A percentile compares a stretch with the other conserved stretches of the same genome.
Evolutionary conservation across 23 tunicate species (phyloP).

Genomic region (Clavelina lepadiformis): DNA sequence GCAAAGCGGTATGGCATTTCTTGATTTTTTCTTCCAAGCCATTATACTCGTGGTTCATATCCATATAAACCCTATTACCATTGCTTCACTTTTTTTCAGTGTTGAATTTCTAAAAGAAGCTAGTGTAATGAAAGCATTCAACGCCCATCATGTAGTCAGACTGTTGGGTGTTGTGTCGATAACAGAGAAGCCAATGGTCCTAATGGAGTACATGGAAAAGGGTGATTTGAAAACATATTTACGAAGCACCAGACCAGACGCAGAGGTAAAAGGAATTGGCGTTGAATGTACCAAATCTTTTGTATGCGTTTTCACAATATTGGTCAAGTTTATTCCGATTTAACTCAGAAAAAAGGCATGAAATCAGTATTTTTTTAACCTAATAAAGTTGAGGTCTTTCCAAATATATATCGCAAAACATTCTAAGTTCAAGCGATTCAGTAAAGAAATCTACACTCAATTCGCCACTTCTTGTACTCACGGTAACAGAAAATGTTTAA

Average conservation of each 20-base stretch:
- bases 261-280: conserved; percentile 70
- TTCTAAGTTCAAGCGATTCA: too few relatives aligned
- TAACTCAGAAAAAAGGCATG: too few relatives aligned
- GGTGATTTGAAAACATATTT: conserved; percentile 78
- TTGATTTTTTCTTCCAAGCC: conserved; percentile 10
- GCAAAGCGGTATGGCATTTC: too few relatives aligned
- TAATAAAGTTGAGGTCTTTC: too few relatives aligned
- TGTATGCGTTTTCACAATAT: background rate
- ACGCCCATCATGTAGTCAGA: conserved; percentile 74
- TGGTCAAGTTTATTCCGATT: too few relatives aligned
- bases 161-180: conserved; percentile 71
- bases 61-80: background rate
- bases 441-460: too few relatives aligned
- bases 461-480: too few relatives aligned
- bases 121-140: conserved; percentile 75
- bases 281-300: background rate
- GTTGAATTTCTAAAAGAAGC: conserved; percentile 86
- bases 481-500: too few relatives aligned
- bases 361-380: too few relatives aligned
- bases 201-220: conserved; percentile 80
- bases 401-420: too few relatives aligned
- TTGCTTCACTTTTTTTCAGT: conserved; percentile 12
- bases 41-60: background rate
- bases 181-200: conserved; percentile 53
- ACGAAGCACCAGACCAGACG: conserved; percentile 52